Evolutionary conservation across 2,797 vertebrate genomes (phyloP).

Genomic region (Eulemur rubriventer): DNA sequence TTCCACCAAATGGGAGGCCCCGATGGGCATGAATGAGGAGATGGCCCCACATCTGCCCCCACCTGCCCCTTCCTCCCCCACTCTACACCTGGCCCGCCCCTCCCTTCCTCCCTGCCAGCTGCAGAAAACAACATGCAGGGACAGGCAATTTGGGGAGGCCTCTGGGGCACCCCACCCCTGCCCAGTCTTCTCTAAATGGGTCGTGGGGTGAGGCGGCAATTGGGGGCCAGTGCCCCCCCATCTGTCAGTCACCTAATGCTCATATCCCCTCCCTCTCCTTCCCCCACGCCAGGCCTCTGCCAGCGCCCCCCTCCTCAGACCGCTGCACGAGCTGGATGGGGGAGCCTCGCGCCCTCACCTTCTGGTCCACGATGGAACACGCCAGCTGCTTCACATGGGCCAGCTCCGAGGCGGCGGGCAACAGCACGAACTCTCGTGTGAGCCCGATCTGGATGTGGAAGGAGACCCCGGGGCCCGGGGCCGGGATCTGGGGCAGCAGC

Average conservation of each 20-base stretch:
- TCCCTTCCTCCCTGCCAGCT: slow-evolving; percentile 59
- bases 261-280: background rate
- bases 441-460: slow-evolving; percentile 95
- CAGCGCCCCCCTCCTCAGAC: background rate
- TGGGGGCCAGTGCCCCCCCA: background rate
- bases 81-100: slow-evolving; percentile 39
- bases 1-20: slow-evolving; percentile 65
- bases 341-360: slow-evolving; percentile 84
- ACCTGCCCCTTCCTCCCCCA: background rate
- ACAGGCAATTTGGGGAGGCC: slow-evolving; percentile 82
- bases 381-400: slow-evolving; percentile 94
- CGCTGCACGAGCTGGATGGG: background rate
- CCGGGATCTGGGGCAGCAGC: slow-evolving; percentile 71
- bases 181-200: background rate
- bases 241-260: background rate
- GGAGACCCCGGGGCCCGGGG: slow-evolving; percentile 86
- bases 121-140: slow-evolving; percentile 53
- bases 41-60: background rate
- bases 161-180: slow-evolving; percentile 58
- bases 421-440: slow-evolving; percentile 92
- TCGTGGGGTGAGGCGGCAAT: background rate
- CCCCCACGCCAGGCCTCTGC: background rate
- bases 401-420: slow-evolving; percentile 90
- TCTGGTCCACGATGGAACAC: slow-evolving; percentile 95
- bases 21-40: background rate